phyloP scores from a whole-genome alignment of 1,140 invertebrate species.

The Acyrthosiphon pisum region DNA sequence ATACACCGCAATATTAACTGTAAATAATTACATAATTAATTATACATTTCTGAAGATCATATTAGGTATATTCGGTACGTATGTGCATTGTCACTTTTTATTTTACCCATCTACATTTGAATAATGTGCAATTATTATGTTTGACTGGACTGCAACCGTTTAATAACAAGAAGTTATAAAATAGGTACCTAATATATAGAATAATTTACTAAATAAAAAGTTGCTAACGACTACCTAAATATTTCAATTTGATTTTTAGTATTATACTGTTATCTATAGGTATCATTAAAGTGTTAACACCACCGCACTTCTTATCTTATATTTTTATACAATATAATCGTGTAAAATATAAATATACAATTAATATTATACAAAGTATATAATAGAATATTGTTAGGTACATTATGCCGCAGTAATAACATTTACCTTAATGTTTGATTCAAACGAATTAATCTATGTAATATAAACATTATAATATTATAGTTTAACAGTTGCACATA shows the following conservation, averaged over 20 bases:
- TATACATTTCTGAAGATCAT: not conserved
- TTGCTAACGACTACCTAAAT: not conserved
- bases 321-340: not conserved
- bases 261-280: not conserved
- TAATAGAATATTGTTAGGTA: no score
- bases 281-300: not conserved
- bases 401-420: not conserved
- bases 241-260: not conserved
- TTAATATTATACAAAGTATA: no score
- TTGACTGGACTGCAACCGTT: not conserved
- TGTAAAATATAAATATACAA: not conserved
- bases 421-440: not conserved
- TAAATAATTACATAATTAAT: not conserved
- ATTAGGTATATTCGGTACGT: not conserved
- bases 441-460: not conserved
- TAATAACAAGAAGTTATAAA: not conserved
- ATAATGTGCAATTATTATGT: not conserved
- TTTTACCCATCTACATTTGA: no score
- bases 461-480: not conserved
- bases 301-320: not conserved
- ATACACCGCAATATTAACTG: not conserved
- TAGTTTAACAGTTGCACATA: not conserved
- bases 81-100: not conserved
- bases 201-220: not conserved
- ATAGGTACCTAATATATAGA: no score